phyloP scores from a whole-genome alignment of 2,797 vertebrate species.

The Myoxocephalus aenaeus region DNA sequence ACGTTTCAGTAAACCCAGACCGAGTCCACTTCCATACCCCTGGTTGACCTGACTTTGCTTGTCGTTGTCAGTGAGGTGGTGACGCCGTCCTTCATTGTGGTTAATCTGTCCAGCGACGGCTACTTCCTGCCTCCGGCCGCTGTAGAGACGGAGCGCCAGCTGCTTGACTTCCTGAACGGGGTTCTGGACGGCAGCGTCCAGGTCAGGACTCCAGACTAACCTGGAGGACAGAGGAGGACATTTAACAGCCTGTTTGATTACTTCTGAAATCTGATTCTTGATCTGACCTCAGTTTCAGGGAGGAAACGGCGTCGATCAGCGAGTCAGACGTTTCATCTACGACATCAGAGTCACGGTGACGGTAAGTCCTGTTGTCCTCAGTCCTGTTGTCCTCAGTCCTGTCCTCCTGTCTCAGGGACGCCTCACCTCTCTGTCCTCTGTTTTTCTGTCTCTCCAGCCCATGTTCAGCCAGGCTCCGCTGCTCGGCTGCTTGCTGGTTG shows the following conservation, averaged over 20 bases:
- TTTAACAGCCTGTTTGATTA: not conserved
- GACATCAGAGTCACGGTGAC: slow-evolving; percentile 18
- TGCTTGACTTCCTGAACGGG: slow-evolving; percentile 89
- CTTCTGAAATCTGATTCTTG: slow-evolving; percentile 9
- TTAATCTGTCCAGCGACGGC: slow-evolving; percentile 94
- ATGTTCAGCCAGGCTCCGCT: slow-evolving; percentile 47
- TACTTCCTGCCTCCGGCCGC: slow-evolving; percentile 88
- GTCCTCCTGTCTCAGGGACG: not conserved
- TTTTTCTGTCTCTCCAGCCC: not conserved
- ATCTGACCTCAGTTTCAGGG: slow-evolving; percentile 62
- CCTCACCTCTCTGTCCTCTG: not conserved
- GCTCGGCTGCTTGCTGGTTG: slow-evolving; percentile 48
- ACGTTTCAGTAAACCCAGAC: not conserved
- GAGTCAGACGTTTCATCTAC: slow-evolving; percentile 42
- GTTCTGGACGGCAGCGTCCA: slow-evolving; percentile 87
- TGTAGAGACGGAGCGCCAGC: slow-evolving; percentile 85
- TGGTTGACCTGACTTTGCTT: not conserved
- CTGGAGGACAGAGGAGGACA: not conserved
- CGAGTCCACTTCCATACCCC: not conserved
- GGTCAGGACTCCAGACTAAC: slow-evolving; percentile 8
- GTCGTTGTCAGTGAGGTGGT: slow-evolving; percentile 83
- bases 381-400: not conserved
- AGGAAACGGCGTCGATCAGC: slow-evolving; percentile 60
- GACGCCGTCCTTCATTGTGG: slow-evolving; percentile 89
- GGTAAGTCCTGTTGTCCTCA: slow-evolving; percentile 37